Evolutionary conservation across 2,113 vertebrate species (phyloP), one percentile per base, ranked within the genome.

Genomic region (Zosterops japonicus): DNA sequence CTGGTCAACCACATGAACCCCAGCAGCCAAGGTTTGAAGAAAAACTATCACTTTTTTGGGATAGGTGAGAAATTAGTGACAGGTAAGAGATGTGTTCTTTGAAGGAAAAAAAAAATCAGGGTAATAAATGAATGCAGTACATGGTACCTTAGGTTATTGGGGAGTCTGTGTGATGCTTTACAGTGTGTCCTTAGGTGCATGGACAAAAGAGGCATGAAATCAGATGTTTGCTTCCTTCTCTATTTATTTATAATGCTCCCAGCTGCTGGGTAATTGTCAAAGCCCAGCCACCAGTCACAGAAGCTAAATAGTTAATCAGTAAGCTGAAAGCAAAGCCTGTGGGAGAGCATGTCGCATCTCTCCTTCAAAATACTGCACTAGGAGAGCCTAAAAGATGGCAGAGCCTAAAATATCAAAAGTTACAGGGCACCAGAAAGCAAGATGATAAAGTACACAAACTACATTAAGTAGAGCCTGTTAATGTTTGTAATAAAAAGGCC

Each of bases 1-100:
- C 11, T 5, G 27, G 12, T 35, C 15, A 63, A 56, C 31, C 0
- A 0, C 42, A 42, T 13, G 33, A 91, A 61, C 3, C 5, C 12
- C 28, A 61, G 31, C n/a, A 90, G 41, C 5, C 23, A 27, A 85
- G 12, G 4, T 15, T 4, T 83, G 50, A 83, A 79, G 25, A 83
- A 88, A 64, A 55, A 68, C 3, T 49, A n/a, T 3, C 35, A 7
- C 19, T 27, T 74, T 71, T 90, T 89, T 57, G 33, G 72, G 39
- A 83, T 4, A 72, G 11, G 12, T 64, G 9, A 79, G 28, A 86
- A 64, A 68, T 76, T 63, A 59, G 59, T 33, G 63, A 55, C 25
- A 50, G 47, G 20, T 46, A 53, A 86, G 18, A 75, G 74, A 50
- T 44, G 5, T 42, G 8, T 29, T 83, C 27, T 59, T 84, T 15